A percentile compares a stretch with the other conserved stretches of the same genome.
Evolutionary conservation across 1,140 invertebrate species (phyloP).

Genomic region (Hylaeus volcanicus): DNA sequence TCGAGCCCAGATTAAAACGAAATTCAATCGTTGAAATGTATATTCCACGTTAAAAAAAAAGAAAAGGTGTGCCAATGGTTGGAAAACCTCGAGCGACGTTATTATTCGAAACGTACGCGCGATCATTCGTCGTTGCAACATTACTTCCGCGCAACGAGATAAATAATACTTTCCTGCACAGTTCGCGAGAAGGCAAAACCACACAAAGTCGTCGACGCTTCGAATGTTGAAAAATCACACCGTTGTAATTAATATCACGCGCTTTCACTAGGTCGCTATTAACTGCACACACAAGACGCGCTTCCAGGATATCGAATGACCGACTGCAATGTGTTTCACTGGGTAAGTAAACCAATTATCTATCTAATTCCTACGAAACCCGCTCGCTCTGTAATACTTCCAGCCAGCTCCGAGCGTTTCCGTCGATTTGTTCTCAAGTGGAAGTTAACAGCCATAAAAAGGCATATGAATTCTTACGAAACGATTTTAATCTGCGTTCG

Average conservation of each 20-base stretch:
- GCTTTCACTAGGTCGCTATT: slow-evolving; percentile 55
- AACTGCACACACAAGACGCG: slow-evolving; percentile 17
- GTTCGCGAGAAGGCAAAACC: slow-evolving; percentile 31
- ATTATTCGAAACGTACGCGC: not conserved
- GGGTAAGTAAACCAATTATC: slow-evolving; percentile 37
- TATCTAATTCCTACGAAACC: slow-evolving; percentile 42
- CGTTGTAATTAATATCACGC: slow-evolving; percentile 54
- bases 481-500: not conserved
- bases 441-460: not conserved
- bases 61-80: no score
- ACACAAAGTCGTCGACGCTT: slow-evolving; percentile 10
- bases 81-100: no score
- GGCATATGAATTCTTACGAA: not conserved
- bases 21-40: no score
- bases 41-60: no score
- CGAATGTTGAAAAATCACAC: slow-evolving; percentile 33
- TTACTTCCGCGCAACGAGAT: slow-evolving; percentile 36
- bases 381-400: not conserved
- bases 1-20: no score
- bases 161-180: slow-evolving; percentile 27
- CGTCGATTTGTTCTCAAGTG: not conserved
- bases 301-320: slow-evolving; percentile 48
- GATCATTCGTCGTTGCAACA: slow-evolving; percentile 3
- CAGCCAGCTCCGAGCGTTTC: not conserved
- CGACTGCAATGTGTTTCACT: slow-evolving; percentile 30